These are phyloP conservation scores for Desoria tigrina DNA, from an alignment of 2,888 invertebrate genomes.

Conservation along the genomic window DNA sequence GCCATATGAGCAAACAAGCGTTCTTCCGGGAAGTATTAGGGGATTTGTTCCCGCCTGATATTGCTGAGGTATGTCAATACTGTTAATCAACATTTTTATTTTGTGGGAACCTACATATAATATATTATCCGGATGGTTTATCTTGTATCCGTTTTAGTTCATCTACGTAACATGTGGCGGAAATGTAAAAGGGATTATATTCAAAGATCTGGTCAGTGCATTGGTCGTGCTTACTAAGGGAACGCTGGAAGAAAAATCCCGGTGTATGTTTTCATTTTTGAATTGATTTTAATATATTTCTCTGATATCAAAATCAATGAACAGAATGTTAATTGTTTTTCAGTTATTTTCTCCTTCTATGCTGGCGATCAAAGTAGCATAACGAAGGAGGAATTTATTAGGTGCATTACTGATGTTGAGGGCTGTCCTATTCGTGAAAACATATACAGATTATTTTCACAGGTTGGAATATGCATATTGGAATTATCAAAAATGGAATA, in stretches of 20 bases:
- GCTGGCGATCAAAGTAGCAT: slow-evolving; percentile 77
- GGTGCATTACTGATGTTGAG: slow-evolving; percentile 59
- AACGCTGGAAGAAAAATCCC: slow-evolving; percentile 78
- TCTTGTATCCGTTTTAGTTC: slow-evolving; percentile 62
- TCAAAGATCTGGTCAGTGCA: slow-evolving; percentile 81
- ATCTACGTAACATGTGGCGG: slow-evolving; percentile 83
- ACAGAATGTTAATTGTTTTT: no score
- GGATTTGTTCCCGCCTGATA: slow-evolving; percentile 77
- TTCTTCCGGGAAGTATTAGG: slow-evolving; percentile 84
- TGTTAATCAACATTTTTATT: background rate
- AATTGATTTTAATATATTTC: background rate
- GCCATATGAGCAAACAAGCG: slow-evolving; percentile 70
- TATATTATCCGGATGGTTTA: no score
- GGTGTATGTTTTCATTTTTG: slow-evolving; percentile 62
- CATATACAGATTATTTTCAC: slow-evolving; percentile 59
- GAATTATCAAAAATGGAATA: slow-evolving; percentile 8
- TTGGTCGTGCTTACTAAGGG: slow-evolving; percentile 83
- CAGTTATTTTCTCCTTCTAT: slow-evolving; percentile 83
- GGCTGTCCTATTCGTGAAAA: slow-evolving; percentile 59
- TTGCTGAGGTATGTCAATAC: slow-evolving; percentile 69
- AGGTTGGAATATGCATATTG: slow-evolving; percentile 55
- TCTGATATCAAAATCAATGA: slow-evolving; percentile 8
- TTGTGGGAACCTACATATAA: background rate
- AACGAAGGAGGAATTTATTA: slow-evolving; percentile 71
- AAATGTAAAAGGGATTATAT: slow-evolving; percentile 74